phyloP scores from a whole-genome alignment of 64 coral and sea anemone genomes.

The Porites lutea region DNA sequence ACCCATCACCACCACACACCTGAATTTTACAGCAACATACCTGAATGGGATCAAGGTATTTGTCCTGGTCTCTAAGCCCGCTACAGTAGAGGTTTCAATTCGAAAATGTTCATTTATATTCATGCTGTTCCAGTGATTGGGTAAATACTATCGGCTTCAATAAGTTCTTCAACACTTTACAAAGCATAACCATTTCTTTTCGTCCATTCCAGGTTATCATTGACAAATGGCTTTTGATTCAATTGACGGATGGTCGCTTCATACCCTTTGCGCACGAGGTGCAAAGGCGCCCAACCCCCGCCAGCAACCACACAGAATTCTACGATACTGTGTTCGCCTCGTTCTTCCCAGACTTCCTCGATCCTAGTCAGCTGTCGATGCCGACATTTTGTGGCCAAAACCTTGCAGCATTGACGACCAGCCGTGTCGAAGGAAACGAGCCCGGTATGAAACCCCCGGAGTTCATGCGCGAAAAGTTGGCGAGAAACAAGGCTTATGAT shows the following conservation, averaged over 20 bases:
- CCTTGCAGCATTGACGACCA: neutral
- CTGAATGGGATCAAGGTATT: no score
- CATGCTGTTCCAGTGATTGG: no score
- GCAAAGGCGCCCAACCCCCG: neutral
- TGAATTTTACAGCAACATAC: no score
- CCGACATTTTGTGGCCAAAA: neutral
- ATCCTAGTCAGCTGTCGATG: conserved; percentile 40
- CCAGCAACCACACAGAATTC: conserved; percentile 9
- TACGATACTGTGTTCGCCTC: neutral
- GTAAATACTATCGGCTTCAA: no score
- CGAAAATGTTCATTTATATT: no score
- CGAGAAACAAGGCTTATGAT: no score
- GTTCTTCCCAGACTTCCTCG: conserved; percentile 35
- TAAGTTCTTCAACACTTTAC: neutral
- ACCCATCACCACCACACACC: no score
- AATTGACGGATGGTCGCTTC: conserved; percentile 10
- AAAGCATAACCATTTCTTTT: neutral
- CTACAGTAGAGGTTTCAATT: no score
- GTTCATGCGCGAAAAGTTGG: neutral
- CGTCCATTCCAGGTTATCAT: neutral
- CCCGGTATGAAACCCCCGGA: neutral
- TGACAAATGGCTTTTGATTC: conserved; percentile 9
- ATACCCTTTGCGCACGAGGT: neutral
- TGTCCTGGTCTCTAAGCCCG: no score
- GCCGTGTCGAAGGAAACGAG: no score